Conservation (phyloP, 2,797 vertebrate species). For the Cryptoblepharus egeriae region DNA sequence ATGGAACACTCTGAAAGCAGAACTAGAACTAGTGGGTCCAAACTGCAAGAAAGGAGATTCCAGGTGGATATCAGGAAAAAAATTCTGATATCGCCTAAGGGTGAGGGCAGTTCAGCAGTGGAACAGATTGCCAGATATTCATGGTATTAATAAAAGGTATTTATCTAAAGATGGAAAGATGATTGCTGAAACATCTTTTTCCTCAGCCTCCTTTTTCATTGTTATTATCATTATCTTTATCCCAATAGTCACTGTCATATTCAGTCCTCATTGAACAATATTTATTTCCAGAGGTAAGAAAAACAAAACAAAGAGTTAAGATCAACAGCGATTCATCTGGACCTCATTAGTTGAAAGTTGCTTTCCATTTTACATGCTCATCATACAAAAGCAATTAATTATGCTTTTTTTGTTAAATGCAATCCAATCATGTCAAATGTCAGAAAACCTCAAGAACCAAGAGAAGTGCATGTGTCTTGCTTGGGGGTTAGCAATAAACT, state of each 20-base stretch:
- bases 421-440: conserved; percentile 31
- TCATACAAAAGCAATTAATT: conserved; percentile 35
- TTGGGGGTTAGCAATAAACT: conserved; percentile 20
- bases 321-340: not conserved
- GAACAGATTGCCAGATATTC: too few relatives aligned
- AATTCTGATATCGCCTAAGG: too few relatives aligned
- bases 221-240: not conserved
- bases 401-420: conserved; percentile 1
- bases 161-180: too few relatives aligned
- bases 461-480: not conserved
- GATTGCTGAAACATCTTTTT: not conserved
- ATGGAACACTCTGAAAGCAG: too few relatives aligned
- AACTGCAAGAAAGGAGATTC: too few relatives aligned
- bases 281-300: not conserved
- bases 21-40: too few relatives aligned
- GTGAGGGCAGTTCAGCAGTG: too few relatives aligned
- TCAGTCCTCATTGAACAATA: not conserved
- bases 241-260: not conserved
- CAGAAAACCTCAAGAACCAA: conserved; percentile 9
- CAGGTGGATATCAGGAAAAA: too few relatives aligned
- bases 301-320: not conserved
- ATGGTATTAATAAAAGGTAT: not conserved
- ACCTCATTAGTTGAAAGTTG: conserved; percentile 23
- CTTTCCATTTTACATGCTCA: conserved; percentile 31
- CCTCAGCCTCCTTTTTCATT: not conserved